phyloP scores from a whole-genome alignment of 2,797 vertebrate genomes.

The Novumbra hubbsi region DNA sequence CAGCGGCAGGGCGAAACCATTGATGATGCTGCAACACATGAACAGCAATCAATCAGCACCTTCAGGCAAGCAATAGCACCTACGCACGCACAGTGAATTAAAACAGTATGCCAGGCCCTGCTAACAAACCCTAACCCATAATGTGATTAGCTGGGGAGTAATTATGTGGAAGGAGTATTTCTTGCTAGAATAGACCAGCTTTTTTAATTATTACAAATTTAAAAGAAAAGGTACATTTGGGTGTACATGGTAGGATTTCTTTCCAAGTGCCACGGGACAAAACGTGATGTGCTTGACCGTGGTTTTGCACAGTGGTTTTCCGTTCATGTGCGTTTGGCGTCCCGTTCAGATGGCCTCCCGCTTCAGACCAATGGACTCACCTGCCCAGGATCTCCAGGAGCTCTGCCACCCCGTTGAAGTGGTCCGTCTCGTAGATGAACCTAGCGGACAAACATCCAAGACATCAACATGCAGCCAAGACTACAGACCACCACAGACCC shows the following conservation, averaged over 20 bases:
- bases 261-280: neutral
- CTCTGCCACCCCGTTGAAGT: slow-evolving; percentile 97
- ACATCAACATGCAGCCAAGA: neutral
- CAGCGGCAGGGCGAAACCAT: slow-evolving; percentile 96
- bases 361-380: neutral
- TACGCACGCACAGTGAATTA: neutral
- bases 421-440: slow-evolving; percentile 98
- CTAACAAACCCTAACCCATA: neutral
- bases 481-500: neutral
- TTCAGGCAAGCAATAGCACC: neutral
- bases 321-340: no score
- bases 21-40: slow-evolving; percentile 87
- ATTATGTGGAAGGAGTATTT: slow-evolving; percentile 4
- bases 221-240: slow-evolving; percentile 3
- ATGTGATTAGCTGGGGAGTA: neutral
- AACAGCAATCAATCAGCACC: neutral
- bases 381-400: slow-evolving; percentile 95
- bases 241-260: no score
- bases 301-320: no score
- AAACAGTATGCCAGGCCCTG: neutral
- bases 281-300: no score
- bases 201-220: neutral
- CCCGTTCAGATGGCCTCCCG: neutral
- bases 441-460: slow-evolving; percentile 60
- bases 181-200: neutral